A percentile compares a stretch with the other conserved stretches of the same genome.
Conservation (phyloP, 2,113 vertebrate species). For the Nerophis lumbriciformis region DNA sequence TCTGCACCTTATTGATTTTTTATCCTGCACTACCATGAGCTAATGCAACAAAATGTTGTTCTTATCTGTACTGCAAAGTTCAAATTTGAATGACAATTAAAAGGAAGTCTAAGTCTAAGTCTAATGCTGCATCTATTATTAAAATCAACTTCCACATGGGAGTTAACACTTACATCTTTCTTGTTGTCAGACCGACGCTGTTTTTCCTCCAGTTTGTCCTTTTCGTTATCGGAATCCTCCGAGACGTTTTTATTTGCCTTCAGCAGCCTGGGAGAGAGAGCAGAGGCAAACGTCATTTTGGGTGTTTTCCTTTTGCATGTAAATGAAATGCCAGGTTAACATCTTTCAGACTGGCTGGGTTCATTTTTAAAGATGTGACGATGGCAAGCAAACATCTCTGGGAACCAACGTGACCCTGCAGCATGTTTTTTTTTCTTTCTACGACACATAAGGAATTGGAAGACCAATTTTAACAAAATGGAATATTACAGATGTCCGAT, state of each 20-base stretch:
- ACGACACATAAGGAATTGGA: constrained; percentile 12
- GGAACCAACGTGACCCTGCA: constrained; percentile 23
- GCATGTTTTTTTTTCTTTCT: neutral
- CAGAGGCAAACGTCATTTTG: neutral
- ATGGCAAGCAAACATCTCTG: constrained; percentile 14
- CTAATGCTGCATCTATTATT: too few relatives aligned
- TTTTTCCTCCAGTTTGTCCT: constrained; percentile 48
- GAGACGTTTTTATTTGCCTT: constrained; percentile 29
- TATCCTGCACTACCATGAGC: too few relatives aligned
- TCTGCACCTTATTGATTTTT: too few relatives aligned
- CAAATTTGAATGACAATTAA: too few relatives aligned
- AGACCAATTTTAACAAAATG: constrained; percentile 10
- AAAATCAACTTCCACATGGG: neutral
- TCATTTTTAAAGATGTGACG: constrained; percentile 19
- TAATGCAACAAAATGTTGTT: too few relatives aligned
- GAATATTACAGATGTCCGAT: neutral
- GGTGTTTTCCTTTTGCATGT: neutral
- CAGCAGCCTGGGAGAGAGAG: constrained; percentile 55
- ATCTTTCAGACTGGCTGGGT: constrained; percentile 11
- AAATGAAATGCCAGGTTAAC: neutral
- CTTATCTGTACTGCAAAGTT: too few relatives aligned
- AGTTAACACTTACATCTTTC: constrained; percentile 52
- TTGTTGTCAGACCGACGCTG: constrained; percentile 36
- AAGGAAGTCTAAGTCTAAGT: too few relatives aligned
- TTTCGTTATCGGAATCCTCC: constrained; percentile 26